Conservation (phyloP, 1,140 invertebrate species). For the Nylanderia fulva region DNA sequence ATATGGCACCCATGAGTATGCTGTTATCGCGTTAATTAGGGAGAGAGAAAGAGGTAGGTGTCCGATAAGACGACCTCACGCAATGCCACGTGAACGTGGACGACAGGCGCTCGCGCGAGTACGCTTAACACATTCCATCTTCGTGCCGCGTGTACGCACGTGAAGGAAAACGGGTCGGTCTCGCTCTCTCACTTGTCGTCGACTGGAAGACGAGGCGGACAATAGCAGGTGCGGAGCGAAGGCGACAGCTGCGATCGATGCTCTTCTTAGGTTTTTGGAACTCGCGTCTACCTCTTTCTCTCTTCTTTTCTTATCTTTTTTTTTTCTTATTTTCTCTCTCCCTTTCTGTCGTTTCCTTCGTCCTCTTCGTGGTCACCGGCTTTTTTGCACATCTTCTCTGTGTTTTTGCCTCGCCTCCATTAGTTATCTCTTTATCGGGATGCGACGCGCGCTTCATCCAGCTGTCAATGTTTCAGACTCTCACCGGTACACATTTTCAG, state of each 20-base stretch:
- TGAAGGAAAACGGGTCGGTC: conserved; percentile 78
- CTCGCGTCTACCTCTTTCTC: conserved; percentile 54
- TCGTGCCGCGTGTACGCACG: conserved; percentile 67
- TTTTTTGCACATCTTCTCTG: conserved; percentile 39
- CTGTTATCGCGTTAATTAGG: conserved; percentile 22
- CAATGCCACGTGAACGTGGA: conserved; percentile 67
- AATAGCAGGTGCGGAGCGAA: conserved; percentile 84
- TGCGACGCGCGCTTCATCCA: conserved; percentile 39
- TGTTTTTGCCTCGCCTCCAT: conserved; percentile 20
- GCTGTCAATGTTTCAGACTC: conserved; percentile 55
- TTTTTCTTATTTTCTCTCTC: conserved; percentile 26
- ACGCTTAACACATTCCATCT: conserved; percentile 33
- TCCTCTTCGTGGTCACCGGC: conserved; percentile 18
- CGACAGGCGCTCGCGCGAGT: not conserved
- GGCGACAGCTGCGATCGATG: conserved; percentile 84
- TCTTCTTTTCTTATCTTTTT: conserved; percentile 22
- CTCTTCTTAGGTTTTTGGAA: conserved; percentile 82
- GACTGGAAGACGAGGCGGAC: conserved; percentile 78
- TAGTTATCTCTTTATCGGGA: conserved; percentile 59
- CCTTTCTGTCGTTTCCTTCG: not conserved
- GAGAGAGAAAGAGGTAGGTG: not conserved
- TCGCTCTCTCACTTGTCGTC: conserved; percentile 75
- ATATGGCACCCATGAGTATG: not conserved
- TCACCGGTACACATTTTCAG: not conserved
- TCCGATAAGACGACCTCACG: conserved; percentile 67